These are phyloP conservation scores for Caiman crocodilus DNA, from an alignment of 2,797 vertebrate genomes.

Conservation along the genomic window DNA sequence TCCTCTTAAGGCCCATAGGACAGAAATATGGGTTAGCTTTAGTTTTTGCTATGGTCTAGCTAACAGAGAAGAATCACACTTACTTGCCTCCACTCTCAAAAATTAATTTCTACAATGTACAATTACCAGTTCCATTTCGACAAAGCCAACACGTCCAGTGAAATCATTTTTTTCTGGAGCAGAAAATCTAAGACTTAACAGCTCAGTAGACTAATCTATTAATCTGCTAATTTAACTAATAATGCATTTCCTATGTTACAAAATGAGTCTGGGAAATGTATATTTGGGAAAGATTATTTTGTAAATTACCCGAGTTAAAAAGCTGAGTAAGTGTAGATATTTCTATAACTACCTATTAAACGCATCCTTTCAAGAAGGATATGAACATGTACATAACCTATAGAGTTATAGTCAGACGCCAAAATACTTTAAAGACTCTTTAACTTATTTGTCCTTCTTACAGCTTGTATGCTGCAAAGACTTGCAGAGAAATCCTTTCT, in stretches of 20 bases:
- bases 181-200: not conserved
- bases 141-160: accelerated
- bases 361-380: not conserved
- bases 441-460: conserved; percentile 47
- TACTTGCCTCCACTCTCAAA: not conserved
- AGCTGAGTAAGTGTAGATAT: not conserved
- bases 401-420: not conserved
- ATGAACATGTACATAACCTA: not conserved
- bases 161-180: not conserved
- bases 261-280: accelerated
- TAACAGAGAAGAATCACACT: not conserved
- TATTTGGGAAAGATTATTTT: not conserved
- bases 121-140: not conserved
- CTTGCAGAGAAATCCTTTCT: not conserved
- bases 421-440: not conserved
- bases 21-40: accelerated
- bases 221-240: not conserved
- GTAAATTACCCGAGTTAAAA: not conserved
- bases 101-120: not conserved
- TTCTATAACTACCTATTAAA: not conserved
- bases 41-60: accelerated
- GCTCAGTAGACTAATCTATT: not conserved
- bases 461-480: not conserved
- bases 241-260: accelerated
- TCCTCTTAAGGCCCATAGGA: accelerated